Evolutionary conservation across 2,888 invertebrate genomes (phyloP), one percentile per base, ranked within the genome.

Genomic region (Lumbricus terrestris): DNA sequence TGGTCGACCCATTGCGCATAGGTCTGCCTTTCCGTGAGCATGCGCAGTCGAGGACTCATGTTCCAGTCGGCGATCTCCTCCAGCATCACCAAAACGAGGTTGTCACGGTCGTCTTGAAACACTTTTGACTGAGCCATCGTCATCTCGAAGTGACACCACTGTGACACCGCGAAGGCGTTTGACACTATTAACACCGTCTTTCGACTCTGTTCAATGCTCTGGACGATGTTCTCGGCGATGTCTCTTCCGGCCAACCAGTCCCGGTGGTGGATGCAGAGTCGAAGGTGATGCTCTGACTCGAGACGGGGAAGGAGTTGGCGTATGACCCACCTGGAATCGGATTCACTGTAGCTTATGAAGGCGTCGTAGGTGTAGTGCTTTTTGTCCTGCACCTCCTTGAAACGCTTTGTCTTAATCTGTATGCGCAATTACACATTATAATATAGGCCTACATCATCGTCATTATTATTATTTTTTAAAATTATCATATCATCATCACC

Each of bases 61-160:
- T 96, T 95, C 6, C 95, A 94, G 1, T 96, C 95, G 0, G 96
- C 96, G 85, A 97, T 96, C 47, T 96, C 96, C 93, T 97, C 96
- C 69, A 97, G 94, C 18, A 97, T 95, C 0, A 97, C 96, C 0
- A 97, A 93, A 0, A 96, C 96, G 34, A 97, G 94, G 90, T 96
- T 96, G 92, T 96, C 96, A 96, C 96, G 95, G n/a, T 93, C 91
- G 37, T 92, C 93, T 69, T 94, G 94, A 20, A 95, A 92, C 6
- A 94, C 89, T 29, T 93, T 92, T 93, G 96, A 96, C 91, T 97
- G 97, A 0, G 97, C 97, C 88, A 97, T 93, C 92, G 96, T 96
- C 96, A 97, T 96, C 94, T 97, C 97, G 92, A 96, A 97, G 93
- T 96, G 96, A 93, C 97, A 97, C 97, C 97, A 97, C 92, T 96